Evolutionary conservation across 2,888 invertebrate species (phyloP).

Genomic region (Anagyrus pseudococci): DNA sequence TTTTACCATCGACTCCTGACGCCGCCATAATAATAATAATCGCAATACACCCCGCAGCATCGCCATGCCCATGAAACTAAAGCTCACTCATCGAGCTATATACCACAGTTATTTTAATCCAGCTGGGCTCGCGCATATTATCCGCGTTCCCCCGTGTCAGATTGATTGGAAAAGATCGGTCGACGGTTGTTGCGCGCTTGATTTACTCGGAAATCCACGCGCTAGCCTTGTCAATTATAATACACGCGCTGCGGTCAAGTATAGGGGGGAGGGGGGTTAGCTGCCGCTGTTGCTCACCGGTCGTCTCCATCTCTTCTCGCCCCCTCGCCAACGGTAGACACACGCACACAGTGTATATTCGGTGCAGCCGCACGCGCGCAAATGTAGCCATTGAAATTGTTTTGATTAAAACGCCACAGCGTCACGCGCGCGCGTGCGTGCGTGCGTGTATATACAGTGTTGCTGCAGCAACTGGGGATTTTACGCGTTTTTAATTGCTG

Average conservation of each 20-base stretch:
- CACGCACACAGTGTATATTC: background rate
- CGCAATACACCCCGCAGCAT: too few relatives aligned
- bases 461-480: slow-evolving; percentile 9
- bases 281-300: too few relatives aligned
- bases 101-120: too few relatives aligned
- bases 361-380: slow-evolving; percentile 8
- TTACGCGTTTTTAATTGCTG: slow-evolving; percentile 27
- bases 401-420: slow-evolving; percentile 38
- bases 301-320: too few relatives aligned
- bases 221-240: slow-evolving; percentile 32
- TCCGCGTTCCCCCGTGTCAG: slow-evolving; percentile 1
- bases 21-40: too few relatives aligned
- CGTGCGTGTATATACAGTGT: background rate
- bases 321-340: too few relatives aligned
- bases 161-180: slow-evolving; percentile 30
- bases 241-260: slow-evolving; percentile 1
- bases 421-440: background rate
- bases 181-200: slow-evolving; percentile 19
- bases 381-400: slow-evolving; percentile 35
- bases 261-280: too few relatives aligned
- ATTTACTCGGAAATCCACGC: slow-evolving; percentile 32
- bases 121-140: slow-evolving; percentile 7
- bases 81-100: too few relatives aligned
- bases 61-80: too few relatives aligned
- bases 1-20: too few relatives aligned